Evolutionary conservation across 2,888 invertebrate genomes (phyloP).

Genomic region (Galerucella pusilla): DNA sequence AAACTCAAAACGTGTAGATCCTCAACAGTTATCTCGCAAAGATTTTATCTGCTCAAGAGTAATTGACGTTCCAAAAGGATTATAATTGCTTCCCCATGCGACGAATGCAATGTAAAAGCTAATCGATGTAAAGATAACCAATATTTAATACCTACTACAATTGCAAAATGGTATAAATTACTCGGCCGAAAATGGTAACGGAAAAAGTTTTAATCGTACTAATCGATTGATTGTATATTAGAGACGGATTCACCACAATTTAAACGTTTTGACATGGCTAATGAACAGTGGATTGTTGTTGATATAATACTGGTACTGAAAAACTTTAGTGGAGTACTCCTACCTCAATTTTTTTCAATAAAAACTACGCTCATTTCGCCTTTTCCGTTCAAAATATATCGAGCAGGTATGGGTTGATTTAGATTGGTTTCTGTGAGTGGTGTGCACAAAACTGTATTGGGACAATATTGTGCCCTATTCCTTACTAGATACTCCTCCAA

Average conservation of each 20-base stretch:
- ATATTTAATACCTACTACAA: slow-evolving; percentile 47
- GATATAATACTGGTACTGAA: too few relatives aligned
- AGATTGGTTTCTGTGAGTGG: too few relatives aligned
- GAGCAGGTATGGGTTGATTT: too few relatives aligned
- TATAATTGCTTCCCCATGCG: slow-evolving; percentile 42
- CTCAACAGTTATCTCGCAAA: slow-evolving; percentile 30
- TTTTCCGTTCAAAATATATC: too few relatives aligned
- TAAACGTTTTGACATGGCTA: too few relatives aligned
- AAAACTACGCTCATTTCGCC: too few relatives aligned
- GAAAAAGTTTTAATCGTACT: slow-evolving; percentile 22
- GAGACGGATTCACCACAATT: neutral
- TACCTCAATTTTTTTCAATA: too few relatives aligned
- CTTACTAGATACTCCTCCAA: too few relatives aligned
- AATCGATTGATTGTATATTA: slow-evolving; percentile 2
- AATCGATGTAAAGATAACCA: slow-evolving; percentile 46
- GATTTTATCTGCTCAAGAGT: slow-evolving; percentile 35
- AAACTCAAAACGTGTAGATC: slow-evolving; percentile 33
- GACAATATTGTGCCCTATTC: too few relatives aligned
- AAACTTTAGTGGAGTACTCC: too few relatives aligned
- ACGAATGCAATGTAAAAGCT: slow-evolving; percentile 38
- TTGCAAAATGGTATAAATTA: slow-evolving; percentile 41
- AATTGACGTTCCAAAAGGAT: slow-evolving; percentile 39
- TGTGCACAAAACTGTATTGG: too few relatives aligned
- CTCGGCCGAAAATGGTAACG: slow-evolving; percentile 39
- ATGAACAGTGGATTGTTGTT: too few relatives aligned